A percentile compares a stretch with the other conserved stretches of the same genome.
Evolutionary conservation across 2,113 vertebrate genomes (phyloP).

Genomic region (Piprites chloris): DNA sequence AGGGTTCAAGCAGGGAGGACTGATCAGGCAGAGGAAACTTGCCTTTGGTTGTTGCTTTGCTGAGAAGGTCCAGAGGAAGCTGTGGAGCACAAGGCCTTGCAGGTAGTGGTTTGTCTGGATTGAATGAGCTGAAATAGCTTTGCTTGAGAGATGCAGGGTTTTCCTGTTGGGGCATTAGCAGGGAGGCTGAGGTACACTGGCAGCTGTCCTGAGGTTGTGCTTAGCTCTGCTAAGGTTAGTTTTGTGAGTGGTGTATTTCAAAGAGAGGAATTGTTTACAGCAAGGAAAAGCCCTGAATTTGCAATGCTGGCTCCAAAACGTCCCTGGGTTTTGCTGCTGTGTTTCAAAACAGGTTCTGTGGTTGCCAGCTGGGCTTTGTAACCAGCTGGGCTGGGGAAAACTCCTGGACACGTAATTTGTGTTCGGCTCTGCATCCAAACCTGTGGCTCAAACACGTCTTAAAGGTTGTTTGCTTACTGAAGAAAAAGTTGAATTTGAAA

Average conservation of each 20-base stretch:
- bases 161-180: background rate
- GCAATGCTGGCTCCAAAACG: background rate
- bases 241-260: background rate
- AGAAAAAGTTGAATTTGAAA: background rate
- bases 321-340: background rate
- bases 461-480: background rate
- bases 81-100: background rate
- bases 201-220: background rate
- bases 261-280: background rate
- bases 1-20: background rate
- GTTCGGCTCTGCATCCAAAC: background rate
- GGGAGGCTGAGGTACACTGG: background rate
- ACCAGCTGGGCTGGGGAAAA: background rate
- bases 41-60: background rate
- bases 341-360: background rate
- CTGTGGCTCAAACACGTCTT: background rate
- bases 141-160: background rate
- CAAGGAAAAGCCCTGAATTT: background rate
- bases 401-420: background rate
- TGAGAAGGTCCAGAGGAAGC: background rate
- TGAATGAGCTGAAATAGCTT: background rate
- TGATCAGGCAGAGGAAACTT: background rate
- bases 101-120: background rate
- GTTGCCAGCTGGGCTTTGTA: background rate
- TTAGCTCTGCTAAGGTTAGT: background rate